A percentile compares a stretch with the other conserved stretches of the same genome.
Conservation (phyloP, 2,888 invertebrate genomes). For the Sinotaia quadrata region DNA sequence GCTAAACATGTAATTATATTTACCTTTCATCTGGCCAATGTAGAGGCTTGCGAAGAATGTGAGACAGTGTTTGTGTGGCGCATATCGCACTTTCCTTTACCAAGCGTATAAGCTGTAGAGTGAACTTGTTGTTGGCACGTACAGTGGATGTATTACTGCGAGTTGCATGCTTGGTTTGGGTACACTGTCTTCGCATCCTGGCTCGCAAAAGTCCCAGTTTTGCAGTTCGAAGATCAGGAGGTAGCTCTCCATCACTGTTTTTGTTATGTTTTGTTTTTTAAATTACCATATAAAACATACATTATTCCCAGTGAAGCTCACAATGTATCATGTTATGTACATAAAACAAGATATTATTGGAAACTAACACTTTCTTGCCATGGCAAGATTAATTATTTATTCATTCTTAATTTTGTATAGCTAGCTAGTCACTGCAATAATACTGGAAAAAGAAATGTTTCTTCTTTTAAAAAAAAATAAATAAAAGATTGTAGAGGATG, state of each 20-base stretch:
- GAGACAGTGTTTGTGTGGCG: constrained; percentile 54
- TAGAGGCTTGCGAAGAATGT: constrained; percentile 39
- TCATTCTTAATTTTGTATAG: too few relatives aligned
- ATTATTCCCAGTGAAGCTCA: too few relatives aligned
- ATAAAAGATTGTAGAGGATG: too few relatives aligned
- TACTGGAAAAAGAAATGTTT: too few relatives aligned
- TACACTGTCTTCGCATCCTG: constrained; percentile 73
- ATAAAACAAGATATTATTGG: too few relatives aligned
- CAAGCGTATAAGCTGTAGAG: constrained; percentile 69
- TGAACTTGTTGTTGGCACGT: constrained; percentile 47
- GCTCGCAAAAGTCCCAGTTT: constrained; percentile 62
- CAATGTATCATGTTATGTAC: too few relatives aligned
- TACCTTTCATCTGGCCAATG: constrained; percentile 32
- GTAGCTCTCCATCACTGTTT: constrained; percentile 35
- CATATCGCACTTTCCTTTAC: constrained; percentile 55
- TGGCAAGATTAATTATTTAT: too few relatives aligned
- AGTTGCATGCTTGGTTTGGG: constrained; percentile 69
- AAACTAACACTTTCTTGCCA: too few relatives aligned
- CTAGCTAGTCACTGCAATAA: too few relatives aligned
- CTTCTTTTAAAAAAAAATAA: too few relatives aligned
- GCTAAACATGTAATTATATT: background rate
- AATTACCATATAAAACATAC: too few relatives aligned
- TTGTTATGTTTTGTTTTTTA: too few relatives aligned
- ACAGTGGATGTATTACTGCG: constrained; percentile 50
- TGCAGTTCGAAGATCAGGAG: constrained; percentile 50